Evolutionary conservation across 2,797 vertebrate species (phyloP).

Genomic region (Sebastes kiyomatsui): DNA sequence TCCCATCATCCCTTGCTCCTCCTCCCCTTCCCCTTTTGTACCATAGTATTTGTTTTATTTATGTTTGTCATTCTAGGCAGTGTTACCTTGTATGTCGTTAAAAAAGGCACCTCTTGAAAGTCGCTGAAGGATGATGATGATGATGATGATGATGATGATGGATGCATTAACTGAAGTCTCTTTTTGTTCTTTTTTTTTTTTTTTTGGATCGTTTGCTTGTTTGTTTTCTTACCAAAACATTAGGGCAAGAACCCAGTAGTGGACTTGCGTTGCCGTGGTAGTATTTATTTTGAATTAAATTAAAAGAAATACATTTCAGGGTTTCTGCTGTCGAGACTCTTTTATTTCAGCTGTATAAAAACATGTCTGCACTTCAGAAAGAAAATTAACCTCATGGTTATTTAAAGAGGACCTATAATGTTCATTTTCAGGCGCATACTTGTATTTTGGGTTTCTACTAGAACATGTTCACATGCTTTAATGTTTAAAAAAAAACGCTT

Average conservation of each 20-base stretch:
- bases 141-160: slow-evolving; percentile 49
- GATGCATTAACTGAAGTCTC: slow-evolving; percentile 75
- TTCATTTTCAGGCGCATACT: too few relatives aligned
- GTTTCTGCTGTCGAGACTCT: slow-evolving; percentile 48
- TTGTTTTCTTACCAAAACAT: slow-evolving; percentile 86
- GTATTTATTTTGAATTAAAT: slow-evolving; percentile 89
- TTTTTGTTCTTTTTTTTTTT: slow-evolving; percentile 62
- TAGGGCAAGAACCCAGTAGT: slow-evolving; percentile 80
- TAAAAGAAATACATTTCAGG: slow-evolving; percentile 84
- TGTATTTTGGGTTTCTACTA: background rate
- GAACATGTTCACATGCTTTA: too few relatives aligned
- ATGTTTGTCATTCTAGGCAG: slow-evolving; percentile 71
- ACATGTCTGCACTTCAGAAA: background rate
- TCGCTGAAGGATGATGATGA: slow-evolving; percentile 61
- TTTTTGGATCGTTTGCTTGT: slow-evolving; percentile 75
- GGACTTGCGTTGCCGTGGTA: slow-evolving; percentile 85
- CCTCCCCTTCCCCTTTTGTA: slow-evolving; percentile 60
- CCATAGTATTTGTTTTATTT: slow-evolving; percentile 78
- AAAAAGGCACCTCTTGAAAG: slow-evolving; percentile 71
- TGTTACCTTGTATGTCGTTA: slow-evolving; percentile 68
- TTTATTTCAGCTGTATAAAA: slow-evolving; percentile 18
- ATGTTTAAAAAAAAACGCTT: too few relatives aligned
- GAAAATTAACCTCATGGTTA: background rate
- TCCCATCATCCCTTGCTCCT: slow-evolving; percentile 38
- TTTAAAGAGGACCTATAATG: background rate